Base-by-base conservation (phyloP, 2,797 vertebrate genomes). In the Tenualosa ilisha region DNA sequence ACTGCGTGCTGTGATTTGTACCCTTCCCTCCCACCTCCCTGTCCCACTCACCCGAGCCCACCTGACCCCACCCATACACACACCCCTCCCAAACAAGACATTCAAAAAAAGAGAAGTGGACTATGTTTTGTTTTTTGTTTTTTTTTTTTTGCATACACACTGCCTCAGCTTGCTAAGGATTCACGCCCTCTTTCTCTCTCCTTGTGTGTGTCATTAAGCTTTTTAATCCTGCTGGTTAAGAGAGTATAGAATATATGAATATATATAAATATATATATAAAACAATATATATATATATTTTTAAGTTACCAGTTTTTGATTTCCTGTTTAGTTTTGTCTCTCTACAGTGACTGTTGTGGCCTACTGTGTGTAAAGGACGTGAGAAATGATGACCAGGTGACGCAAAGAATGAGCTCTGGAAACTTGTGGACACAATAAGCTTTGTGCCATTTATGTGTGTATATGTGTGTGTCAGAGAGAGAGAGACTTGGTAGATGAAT, bases 201-300 rank as follows among this genome's bases (percentile, higher is more conserved):
- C 82, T 86, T 86, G 22, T 50, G 83, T 93, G 91, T 92, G 90
- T 79, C 72, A 79, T 90, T 91, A 94, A 93, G 90, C 95, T 93
- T 94, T 92, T 91, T 85, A 94, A 89, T 91, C 91, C 93, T 95
- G 93, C 91, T 93, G 91, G 93, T 93, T 91, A 87, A 92, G 87
- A 93, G 84, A 89, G 86, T 90, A 92, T 89, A 92, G 88, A 93
- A 92, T 90, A 90, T 88, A 88, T 88, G 87, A 85, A 90, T 75
- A 92, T 91, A 88, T 81, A 85, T 83, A 83, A 81, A 90, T 54
- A 90, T 81, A 88, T 92, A 89, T 91, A 89, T 90, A 72, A 63
- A 83, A 86, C 85, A 83, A 90, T 54, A 90, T 81, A 88, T 54
- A 90, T 81, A 88, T 92, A 89, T 91, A 90, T 91, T 90, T 88